Evolutionary conservation across 2,888 invertebrate species (phyloP).

Genomic region (Amiota communis): DNA sequence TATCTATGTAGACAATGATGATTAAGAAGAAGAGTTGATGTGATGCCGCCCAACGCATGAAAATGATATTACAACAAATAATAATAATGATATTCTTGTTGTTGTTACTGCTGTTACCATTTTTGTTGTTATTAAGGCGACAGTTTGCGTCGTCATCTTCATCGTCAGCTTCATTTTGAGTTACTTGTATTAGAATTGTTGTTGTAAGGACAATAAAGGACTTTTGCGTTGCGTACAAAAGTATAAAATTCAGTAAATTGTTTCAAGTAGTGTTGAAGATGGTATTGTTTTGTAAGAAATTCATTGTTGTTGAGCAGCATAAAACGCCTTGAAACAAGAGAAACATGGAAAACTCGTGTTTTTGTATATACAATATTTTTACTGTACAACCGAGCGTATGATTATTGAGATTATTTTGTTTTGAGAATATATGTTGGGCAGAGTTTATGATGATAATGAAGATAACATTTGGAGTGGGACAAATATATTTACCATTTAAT

Average conservation of each 20-base stretch:
- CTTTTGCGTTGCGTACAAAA: background rate
- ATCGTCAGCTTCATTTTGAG: background rate
- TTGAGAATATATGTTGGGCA: no score
- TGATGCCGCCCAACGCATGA: constrained; percentile 54
- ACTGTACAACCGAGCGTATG: background rate
- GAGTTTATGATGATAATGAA: no score
- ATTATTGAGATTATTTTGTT: background rate
- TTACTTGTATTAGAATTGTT: background rate
- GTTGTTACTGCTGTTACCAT: background rate
- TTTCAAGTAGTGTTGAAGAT: no score
- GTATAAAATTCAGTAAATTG: background rate
- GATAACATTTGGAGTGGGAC: no score
- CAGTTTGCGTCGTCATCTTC: constrained; percentile 11
- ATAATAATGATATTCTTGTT: background rate
- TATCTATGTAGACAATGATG: background rate
- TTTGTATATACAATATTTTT: no score
- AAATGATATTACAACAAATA: constrained; percentile 66
- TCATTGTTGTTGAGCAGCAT: no score
- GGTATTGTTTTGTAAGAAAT: no score
- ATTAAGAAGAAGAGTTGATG: background rate
- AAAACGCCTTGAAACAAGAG: no score
- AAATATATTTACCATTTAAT: no score
- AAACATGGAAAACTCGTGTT: no score
- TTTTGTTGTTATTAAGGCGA: background rate
- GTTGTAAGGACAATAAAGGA: background rate